Base-by-base conservation (phyloP, 2,888 invertebrate genomes). In the Pemphredon lugubris region DNA sequence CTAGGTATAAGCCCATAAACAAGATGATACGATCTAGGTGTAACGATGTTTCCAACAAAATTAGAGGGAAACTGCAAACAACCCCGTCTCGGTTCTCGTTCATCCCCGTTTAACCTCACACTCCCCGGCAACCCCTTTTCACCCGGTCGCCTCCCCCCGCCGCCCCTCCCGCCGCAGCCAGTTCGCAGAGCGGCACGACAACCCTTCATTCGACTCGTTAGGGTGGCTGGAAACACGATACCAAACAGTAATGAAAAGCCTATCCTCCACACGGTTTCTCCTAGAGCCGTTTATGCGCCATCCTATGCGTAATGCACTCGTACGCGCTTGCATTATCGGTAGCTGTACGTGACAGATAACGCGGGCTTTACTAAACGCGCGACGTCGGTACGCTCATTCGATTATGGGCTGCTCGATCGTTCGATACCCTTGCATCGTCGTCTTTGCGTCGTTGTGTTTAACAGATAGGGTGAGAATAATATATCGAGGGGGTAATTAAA, bases 1-100 rank as follows among this genome's bases (percentile, higher is more conserved):
- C 83, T 79, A 77, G 75, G 76, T 83, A 81, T 81, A 81, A 83
- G 77, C 81, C 77, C 79, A 84, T 86, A 85, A 86, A 86, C 83
- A 84, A 84, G 84, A 83, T 83, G 86, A 86, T 86, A 84, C 84
- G 83, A 87, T 86, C 84, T 84, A 77, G 77, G 83, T 79, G 83
- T 83, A 84, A 86, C 86, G 86, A 86, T 84, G 84, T 86, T 86
- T 85, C 84, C 84, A 83, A 84, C 84, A 85, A 86, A 86, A 86
- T 86, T 86, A 86, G 83, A 86, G 86, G 85, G 86, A 86, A 86
- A 86, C 84, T 86, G 84, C 86, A 86, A 86, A 86, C 85, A 86
- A 83, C 85, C 83, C 83, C 81, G 79, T 82, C 79, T 84, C 83
- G 73, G 75, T 84, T 83, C 83, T 75, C 83, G 82, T 84, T 82